These are phyloP conservation scores for Leptopilina drosophilae DNA, from an alignment of 2,888 invertebrate genomes.

Conservation along the genomic window DNA sequence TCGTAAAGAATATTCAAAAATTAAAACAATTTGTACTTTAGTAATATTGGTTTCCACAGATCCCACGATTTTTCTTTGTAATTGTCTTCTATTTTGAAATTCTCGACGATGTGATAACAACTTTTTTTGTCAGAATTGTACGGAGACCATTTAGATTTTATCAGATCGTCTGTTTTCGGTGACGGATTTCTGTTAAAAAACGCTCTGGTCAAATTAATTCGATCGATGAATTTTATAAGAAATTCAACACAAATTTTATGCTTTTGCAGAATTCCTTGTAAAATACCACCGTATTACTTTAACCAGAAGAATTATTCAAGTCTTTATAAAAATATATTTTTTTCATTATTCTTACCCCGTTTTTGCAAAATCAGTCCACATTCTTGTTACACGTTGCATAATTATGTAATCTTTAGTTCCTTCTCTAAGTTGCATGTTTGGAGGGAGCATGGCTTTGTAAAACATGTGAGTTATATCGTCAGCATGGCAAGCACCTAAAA, in stretches of 20 bases:
- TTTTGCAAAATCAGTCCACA: conserved; percentile 71
- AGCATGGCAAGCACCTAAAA: conserved; percentile 80
- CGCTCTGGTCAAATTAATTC: too few species aligned
- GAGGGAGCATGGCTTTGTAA: conserved; percentile 64
- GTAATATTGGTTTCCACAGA: conserved; percentile 57
- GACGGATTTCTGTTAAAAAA: conserved; percentile 63
- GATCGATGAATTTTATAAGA: too few species aligned
- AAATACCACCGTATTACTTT: too few species aligned
- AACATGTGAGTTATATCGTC: conserved; percentile 82
- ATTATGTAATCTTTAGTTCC: conserved; percentile 61
- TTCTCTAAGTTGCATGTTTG: conserved; percentile 45
- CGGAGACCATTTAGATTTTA: conserved; percentile 61
- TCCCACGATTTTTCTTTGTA: conserved; percentile 53
- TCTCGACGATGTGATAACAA: conserved; percentile 62
- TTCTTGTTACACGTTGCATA: conserved; percentile 62
- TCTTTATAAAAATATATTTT: too few species aligned
- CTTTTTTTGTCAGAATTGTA: conserved; percentile 51
- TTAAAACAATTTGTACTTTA: background rate
- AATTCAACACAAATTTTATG: too few species aligned
- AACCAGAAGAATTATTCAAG: too few species aligned
- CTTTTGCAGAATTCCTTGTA: too few species aligned
- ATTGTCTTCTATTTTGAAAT: conserved; percentile 49
- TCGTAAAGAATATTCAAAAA: too few species aligned
- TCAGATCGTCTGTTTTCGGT: conserved; percentile 49
- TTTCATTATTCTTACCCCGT: conserved; percentile 60